These are phyloP conservation scores for Calonectris borealis DNA, from an alignment of 2,113 vertebrate genomes.

Conservation along the genomic window DNA sequence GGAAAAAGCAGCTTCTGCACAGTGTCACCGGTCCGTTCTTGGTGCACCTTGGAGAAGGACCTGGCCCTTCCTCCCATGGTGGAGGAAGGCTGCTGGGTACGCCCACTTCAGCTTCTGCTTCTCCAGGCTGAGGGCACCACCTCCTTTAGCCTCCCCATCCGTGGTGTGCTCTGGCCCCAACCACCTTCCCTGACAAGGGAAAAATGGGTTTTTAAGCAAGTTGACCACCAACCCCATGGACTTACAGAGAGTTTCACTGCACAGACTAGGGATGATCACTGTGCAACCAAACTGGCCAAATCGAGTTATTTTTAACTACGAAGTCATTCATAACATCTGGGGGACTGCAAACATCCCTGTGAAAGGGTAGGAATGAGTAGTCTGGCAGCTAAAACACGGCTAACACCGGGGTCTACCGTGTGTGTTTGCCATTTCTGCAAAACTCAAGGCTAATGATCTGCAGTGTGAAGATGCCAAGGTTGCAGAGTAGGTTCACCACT, in stretches of 20 bases:
- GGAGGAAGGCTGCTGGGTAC: background rate
- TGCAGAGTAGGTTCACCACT: background rate
- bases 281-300: background rate
- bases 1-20: background rate
- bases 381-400: background rate
- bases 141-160: background rate
- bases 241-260: background rate
- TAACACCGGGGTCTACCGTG: rapidly evolving
- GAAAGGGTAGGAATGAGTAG: background rate
- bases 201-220: background rate
- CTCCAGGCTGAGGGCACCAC: background rate
- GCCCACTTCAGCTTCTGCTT: background rate
- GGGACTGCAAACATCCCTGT: background rate
- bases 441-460: background rate
- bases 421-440: background rate
- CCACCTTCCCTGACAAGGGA: background rate
- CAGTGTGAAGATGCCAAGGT: background rate
- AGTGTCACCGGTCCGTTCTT: background rate
- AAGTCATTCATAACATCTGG: background rate
- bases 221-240: background rate
- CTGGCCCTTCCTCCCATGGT: background rate
- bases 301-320: background rate
- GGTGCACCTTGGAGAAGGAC: background rate
- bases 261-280: background rate
- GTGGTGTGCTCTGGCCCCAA: background rate